These are phyloP conservation scores for Andrena flavipes DNA, from an alignment of 2,888 invertebrate genomes.

Conservation along the genomic window DNA sequence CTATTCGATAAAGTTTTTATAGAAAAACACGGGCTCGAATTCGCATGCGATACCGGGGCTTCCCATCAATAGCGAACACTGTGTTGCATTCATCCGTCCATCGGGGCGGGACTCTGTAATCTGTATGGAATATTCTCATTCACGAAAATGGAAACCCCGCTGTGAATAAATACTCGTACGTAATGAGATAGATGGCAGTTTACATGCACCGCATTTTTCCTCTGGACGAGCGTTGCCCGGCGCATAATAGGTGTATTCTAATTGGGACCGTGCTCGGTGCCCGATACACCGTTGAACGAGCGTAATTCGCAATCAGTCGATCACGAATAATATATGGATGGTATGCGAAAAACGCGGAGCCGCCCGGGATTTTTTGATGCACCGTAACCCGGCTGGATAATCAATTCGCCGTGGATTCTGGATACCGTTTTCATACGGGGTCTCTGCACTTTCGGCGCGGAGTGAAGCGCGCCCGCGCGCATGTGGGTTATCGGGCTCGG, in stretches of 20 bases:
- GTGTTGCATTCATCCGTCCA: conserved; percentile 2
- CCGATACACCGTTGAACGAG: background rate
- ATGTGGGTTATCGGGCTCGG: conserved; percentile 34
- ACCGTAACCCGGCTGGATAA: background rate
- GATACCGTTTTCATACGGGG: background rate
- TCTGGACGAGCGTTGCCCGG: background rate
- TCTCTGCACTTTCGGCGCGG: background rate
- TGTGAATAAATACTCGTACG: conserved; percentile 18
- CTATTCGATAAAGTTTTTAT: too few species aligned
- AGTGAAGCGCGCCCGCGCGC: background rate
- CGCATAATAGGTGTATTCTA: conserved; percentile 14
- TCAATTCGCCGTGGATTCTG: background rate
- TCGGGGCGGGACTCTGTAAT: conserved; percentile 8
- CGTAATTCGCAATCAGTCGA: conserved; percentile 9
- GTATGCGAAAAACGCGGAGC: background rate
- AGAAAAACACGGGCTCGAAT: too few species aligned
- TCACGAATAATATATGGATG: background rate
- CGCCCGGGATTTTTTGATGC: background rate
- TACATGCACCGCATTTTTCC: background rate
- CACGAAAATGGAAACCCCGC: background rate
- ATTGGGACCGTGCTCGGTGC: background rate
- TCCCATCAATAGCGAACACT: too few species aligned
- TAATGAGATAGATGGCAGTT: background rate
- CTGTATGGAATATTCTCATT: background rate
- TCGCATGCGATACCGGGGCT: too few species aligned